These are phyloP conservation scores for Dendropsophus ebraccatus DNA, from an alignment of 2,113 vertebrate species.

Conservation along the genomic window DNA sequence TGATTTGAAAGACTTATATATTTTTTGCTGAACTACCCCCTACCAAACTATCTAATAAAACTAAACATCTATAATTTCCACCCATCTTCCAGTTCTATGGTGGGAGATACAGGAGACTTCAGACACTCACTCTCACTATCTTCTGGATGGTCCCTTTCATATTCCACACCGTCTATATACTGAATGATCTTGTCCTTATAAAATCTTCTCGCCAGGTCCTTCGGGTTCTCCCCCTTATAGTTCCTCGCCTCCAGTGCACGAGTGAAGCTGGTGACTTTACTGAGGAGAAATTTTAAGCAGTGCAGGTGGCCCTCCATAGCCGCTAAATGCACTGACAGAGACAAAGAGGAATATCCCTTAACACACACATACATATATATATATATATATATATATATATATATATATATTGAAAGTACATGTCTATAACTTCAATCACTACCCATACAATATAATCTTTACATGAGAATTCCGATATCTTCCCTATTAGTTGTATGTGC, in stretches of 20 bases:
- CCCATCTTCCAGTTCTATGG: not conserved
- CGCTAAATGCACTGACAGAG: constrained; percentile 75
- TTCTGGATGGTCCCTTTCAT: constrained; percentile 63
- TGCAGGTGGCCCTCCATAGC: constrained; percentile 79
- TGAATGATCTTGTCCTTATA: constrained; percentile 74
- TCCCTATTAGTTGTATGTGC: too few species aligned
- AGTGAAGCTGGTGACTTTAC: constrained; percentile 65
- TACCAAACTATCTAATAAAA: too few species aligned
- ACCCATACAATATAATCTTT: too few species aligned
- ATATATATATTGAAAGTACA: too few species aligned
- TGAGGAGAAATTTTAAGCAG: constrained; percentile 78
- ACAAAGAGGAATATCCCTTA: not conserved
- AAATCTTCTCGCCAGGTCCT: constrained; percentile 77
- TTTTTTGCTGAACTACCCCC: too few species aligned
- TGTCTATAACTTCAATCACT: too few species aligned
- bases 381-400: too few species aligned
- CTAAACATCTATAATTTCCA: too few species aligned
- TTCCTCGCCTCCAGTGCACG: constrained; percentile 75
- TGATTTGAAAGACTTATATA: too few species aligned
- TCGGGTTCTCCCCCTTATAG: constrained; percentile 76
- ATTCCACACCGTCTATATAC: constrained; percentile 69
- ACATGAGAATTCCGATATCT: too few species aligned
- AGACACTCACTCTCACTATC: constrained; percentile 72
- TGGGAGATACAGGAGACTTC: not conserved
- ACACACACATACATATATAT: too few species aligned